Evolutionary conservation across 2,888 invertebrate species (phyloP).

Genomic region (Tetanocera ferruginea): DNA sequence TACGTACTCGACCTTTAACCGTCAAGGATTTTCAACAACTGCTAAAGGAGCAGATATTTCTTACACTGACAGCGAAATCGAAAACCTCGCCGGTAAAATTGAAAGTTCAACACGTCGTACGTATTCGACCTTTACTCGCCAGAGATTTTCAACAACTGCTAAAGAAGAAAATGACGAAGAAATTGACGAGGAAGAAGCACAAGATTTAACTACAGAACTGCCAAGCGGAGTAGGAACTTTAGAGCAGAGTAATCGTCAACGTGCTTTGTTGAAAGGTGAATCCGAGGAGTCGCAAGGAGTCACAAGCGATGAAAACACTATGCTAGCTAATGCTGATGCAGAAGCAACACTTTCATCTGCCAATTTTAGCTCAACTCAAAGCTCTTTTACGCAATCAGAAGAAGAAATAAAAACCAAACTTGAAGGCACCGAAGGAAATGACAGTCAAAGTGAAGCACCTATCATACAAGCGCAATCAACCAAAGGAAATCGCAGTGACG

Average conservation of each 20-base stretch:
- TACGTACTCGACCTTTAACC: constrained; percentile 35
- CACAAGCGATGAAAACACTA: not conserved
- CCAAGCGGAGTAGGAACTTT: constrained; percentile 34
- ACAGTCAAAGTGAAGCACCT: not conserved
- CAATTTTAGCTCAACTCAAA: no score
- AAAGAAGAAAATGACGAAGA: no score
- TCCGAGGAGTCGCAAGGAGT: not conserved
- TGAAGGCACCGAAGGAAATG: not conserved
- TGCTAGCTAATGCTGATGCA: not conserved
- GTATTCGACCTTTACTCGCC: not conserved
- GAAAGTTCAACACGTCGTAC: not conserved
- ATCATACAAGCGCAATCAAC: constrained; percentile 26
- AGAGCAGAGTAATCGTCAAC: constrained; percentile 55
- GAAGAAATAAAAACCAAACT: not conserved
- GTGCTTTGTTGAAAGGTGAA: constrained; percentile 43
- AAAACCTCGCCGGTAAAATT: not conserved
- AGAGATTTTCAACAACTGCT: constrained; percentile 33
- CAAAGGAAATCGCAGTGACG: not conserved
- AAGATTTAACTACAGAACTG: constrained; percentile 1
- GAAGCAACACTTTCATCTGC: not conserved
- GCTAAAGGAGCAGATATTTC: constrained; percentile 6
- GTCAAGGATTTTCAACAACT: constrained; percentile 20
- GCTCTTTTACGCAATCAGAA: not conserved
- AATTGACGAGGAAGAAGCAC: no score
- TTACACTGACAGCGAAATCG: not conserved